A percentile compares a stretch with the other conserved stretches of the same genome.
Conservation (phyloP, 1,140 invertebrate genomes). For the Periplaneta americana region DNA sequence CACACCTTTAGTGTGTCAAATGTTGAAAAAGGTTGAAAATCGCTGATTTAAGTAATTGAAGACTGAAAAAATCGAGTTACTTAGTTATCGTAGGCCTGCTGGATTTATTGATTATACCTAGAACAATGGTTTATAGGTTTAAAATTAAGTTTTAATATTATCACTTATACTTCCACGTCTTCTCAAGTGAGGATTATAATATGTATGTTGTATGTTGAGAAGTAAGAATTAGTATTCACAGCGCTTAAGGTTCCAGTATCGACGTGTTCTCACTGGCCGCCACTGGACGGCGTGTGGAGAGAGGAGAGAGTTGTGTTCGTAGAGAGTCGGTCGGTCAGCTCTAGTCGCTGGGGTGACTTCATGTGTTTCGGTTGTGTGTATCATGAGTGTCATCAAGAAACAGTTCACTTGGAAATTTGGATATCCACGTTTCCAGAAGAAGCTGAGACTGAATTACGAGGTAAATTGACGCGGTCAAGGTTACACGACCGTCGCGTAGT, state of each 20-base stretch:
- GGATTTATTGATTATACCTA: no score
- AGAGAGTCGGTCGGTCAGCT: not conserved
- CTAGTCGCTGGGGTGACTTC: not conserved
- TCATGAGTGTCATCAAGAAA: conserved; percentile 12
- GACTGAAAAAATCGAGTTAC: no score
- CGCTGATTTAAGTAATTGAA: no score
- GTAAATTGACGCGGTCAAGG: no score
- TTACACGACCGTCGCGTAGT: not conserved
- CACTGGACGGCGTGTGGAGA: not conserved
- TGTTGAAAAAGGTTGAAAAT: no score
- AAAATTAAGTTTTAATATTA: no score
- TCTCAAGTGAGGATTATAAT: not conserved
- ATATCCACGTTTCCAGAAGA: conserved; percentile 13
- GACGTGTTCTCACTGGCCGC: not conserved
- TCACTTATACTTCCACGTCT: no score
- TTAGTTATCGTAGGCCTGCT: no score
- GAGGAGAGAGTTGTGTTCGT: not conserved
- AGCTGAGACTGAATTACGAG: conserved; percentile 11
- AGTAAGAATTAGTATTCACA: not conserved
- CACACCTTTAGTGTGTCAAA: no score
- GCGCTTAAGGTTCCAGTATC: no score
- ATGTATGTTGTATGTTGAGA: not conserved
- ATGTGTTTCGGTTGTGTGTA: not conserved
- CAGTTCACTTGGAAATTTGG: conserved; percentile 16
- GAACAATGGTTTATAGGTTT: no score